Evolutionary conservation across 2,797 vertebrate genomes (phyloP).

Genomic region (Poecilia velifera): DNA sequence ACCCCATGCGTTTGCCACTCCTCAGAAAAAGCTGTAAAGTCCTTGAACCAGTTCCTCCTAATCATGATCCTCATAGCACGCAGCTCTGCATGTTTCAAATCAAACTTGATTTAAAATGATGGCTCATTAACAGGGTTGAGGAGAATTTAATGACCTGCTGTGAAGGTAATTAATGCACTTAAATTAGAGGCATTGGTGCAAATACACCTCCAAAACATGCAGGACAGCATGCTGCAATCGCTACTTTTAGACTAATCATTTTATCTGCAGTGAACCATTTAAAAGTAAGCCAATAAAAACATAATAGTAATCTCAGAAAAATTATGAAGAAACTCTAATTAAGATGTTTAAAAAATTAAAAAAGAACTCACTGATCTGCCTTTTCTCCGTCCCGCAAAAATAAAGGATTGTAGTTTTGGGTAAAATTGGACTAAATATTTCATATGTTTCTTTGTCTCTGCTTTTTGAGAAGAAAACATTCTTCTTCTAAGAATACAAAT

Average conservation of each 20-base stretch:
- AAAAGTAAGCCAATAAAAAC: neutral
- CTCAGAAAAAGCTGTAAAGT: neutral
- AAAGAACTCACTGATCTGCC: neutral
- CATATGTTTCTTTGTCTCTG: neutral
- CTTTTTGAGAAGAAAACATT: neutral
- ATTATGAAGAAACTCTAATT: neutral
- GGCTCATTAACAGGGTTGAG: constrained; percentile 5
- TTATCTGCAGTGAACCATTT: neutral
- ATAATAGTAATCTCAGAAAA: neutral
- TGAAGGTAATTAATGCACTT: constrained; percentile 5
- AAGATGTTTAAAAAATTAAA: neutral
- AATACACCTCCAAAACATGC: neutral
- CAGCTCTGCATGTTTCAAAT: constrained; percentile 4
- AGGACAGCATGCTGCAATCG: neutral
- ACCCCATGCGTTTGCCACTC: neutral
- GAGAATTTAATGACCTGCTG: neutral
- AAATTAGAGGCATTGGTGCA: neutral
- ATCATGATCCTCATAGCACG: neutral
- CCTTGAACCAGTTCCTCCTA: neutral
- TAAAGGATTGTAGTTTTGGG: neutral
- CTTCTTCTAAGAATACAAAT: neutral
- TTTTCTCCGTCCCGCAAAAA: neutral
- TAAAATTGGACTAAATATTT: neutral
- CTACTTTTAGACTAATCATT: neutral
- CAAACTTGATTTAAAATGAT: neutral